These are phyloP conservation scores for Heliconius ethilla DNA, from an alignment of 2,888 invertebrate species.

Conservation along the genomic window DNA sequence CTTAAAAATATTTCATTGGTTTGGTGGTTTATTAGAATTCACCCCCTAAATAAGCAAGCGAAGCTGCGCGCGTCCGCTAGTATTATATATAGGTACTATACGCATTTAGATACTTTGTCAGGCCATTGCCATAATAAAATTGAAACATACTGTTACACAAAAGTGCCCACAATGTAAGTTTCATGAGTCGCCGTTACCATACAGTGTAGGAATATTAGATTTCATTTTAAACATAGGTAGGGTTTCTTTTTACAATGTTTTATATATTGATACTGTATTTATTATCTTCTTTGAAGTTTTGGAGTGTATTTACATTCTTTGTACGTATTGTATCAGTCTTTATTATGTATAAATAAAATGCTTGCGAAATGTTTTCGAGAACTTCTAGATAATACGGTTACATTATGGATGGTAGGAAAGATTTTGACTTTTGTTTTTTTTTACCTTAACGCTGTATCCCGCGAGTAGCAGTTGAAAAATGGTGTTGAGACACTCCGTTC, in stretches of 20 bases:
- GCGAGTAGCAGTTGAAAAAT: background rate
- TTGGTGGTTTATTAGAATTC: no score
- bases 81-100: background rate
- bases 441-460: background rate
- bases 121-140: conserved; percentile 23
- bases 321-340: background rate
- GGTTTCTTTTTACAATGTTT: conserved; percentile 20
- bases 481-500: background rate
- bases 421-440: background rate
- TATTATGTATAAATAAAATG: background rate
- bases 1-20: no score
- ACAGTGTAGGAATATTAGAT: conserved; percentile 12
- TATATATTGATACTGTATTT: background rate
- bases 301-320: background rate
- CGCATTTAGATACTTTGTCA: conserved; percentile 1
- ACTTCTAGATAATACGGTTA: background rate
- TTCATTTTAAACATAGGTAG: conserved; percentile 8
- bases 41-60: no score
- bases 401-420: background rate
- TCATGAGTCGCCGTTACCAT: background rate
- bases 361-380: background rate
- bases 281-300: background rate
- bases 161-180: conserved; percentile 14
- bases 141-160: conserved; percentile 10
- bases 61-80: no score